Percentiles rank a stretch among this genome's conserved stretches.
Evolutionary conservation across 2,797 vertebrate species (phyloP).

Genomic region (Rhinogobio ventralis): DNA sequence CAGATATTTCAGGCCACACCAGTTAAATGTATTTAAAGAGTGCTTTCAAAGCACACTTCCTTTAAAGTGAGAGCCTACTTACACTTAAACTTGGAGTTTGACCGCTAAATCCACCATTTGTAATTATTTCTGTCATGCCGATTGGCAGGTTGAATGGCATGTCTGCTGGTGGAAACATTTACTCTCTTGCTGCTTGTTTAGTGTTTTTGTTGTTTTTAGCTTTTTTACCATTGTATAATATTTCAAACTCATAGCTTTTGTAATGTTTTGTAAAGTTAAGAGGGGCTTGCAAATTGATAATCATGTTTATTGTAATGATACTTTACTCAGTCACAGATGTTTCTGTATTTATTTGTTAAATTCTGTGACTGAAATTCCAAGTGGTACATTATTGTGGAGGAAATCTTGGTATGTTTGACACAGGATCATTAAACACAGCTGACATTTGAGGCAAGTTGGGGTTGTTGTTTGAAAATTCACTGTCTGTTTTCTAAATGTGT

Average conservation of each 20-base stretch:
- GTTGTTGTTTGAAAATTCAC: background rate
- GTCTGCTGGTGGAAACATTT: background rate
- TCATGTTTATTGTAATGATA: background rate
- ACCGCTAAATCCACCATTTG: background rate
- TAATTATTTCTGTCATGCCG: background rate
- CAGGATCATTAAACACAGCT: slow-evolving; percentile 15
- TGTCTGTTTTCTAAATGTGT: background rate
- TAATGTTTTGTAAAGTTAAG: background rate
- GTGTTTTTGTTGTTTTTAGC: background rate
- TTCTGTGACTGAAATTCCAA: slow-evolving; percentile 56
- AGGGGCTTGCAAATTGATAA: background rate
- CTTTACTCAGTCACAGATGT: background rate
- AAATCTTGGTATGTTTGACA: background rate
- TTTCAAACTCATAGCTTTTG: background rate
- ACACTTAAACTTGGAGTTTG: background rate
- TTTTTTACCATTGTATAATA: background rate
- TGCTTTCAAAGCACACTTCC: background rate
- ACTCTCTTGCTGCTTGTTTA: background rate
- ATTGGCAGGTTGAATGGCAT: background rate
- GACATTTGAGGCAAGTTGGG: background rate
- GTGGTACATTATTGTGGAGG: slow-evolving; percentile 51
- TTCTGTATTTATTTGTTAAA: background rate
- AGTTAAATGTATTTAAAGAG: slow-evolving; percentile 7
- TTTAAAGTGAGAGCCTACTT: background rate
- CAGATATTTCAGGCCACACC: background rate